Base-by-base conservation (phyloP, 2,888 invertebrate genomes). In the Agrochola litura region DNA sequence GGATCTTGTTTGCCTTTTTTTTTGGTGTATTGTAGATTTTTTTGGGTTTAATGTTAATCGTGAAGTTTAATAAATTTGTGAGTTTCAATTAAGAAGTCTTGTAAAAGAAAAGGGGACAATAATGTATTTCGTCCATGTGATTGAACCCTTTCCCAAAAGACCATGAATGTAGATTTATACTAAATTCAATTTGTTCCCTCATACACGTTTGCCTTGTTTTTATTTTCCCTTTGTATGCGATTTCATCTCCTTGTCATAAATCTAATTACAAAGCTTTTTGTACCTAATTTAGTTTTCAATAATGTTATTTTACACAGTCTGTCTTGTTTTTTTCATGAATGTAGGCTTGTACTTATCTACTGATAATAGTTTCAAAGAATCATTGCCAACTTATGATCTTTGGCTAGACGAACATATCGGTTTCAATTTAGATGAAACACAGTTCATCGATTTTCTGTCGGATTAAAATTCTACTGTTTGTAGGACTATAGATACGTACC, bases 261-360 rank as follows among this genome's bases (percentile, higher is more conserved):
- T 90, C 86, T 88, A 88, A 90, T 90, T 88, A 83, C 74, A 76
- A 73, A 82, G 85, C 79, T 88, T 88, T 86, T 80, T 87, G 81
- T 88, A 85, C 86, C 89, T 84, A 87, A 86, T 86, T 89, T 87
- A 86, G 84, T 91, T 14, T 41, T 41, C 6, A 49, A 19, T 52
- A n/a, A 52, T 14, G 30, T 43, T 43, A 30, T 49, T 78, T n/a
- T 30, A 52, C 6, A 14, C 52, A 6, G 6, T 6, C 5, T 30
- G 25, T 16, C 41, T 25, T 68, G 49, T 30, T 41, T 70, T 70
- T 43, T n/a, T 25, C 52, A 54, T 16, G 6, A 46, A 8, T 30
- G 14, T n/a, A 46, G 8, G 16, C 19, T 70, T 30, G 14, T n/a
- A 46, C 14, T 14, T 65, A n/a, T 46, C 8, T 8, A 49, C n/a